Evolutionary conservation across 2,113 vertebrate species (phyloP), one percentile per base, ranked within the genome.

Genomic region (Cromileptes altivelis): DNA sequence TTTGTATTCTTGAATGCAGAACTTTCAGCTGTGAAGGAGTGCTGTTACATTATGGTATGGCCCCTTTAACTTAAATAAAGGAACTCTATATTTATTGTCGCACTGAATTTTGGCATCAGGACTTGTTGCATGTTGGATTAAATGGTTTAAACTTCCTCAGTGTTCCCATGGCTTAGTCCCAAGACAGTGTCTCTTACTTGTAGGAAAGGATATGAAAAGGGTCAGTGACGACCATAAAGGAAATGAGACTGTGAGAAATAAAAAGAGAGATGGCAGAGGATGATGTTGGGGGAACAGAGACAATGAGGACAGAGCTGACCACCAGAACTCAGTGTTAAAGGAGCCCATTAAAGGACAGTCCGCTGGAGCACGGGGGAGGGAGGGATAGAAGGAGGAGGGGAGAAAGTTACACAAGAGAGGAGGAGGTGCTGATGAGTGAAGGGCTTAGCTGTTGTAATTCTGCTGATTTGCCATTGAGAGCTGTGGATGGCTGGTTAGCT

Each of bases 391-490:
- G 70, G 67, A 78, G 6, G 58, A 64, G 45, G 10, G 52, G 52
- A 65, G 55, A 67, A 57, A 47, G 45, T 70, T 65, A 75, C 18
- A 72, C 19, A 49, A n/a, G 57, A 80, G 18, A 50, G 73, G 12
- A 57, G 52, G 72, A 78, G 80, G 75, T 77, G 74, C 37, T 13
- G 4, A 49, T 21, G 55, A 74, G 75, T 57, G 75, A 73, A 69
- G 70, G 53, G 21, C 72, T 65, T 14, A 62, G 68, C 63, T 71
- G 56, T 70, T 72, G 49, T 30, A 68, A 58, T 89, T 77, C 50
- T 60, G 50, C 74, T 73, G 81, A 75, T 57, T 55, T 57, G 63
- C 47, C 23, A 23, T 3, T 72, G 56, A 81, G 27, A 69, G 49
- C 50, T 52, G n/a, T 17, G 58, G 68, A 57, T 42, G 73, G 23